A percentile compares a stretch with the other conserved stretches of the same genome.
Conservation (phyloP, 2,113 vertebrate genomes). For the Entomyzon cyanotis region DNA sequence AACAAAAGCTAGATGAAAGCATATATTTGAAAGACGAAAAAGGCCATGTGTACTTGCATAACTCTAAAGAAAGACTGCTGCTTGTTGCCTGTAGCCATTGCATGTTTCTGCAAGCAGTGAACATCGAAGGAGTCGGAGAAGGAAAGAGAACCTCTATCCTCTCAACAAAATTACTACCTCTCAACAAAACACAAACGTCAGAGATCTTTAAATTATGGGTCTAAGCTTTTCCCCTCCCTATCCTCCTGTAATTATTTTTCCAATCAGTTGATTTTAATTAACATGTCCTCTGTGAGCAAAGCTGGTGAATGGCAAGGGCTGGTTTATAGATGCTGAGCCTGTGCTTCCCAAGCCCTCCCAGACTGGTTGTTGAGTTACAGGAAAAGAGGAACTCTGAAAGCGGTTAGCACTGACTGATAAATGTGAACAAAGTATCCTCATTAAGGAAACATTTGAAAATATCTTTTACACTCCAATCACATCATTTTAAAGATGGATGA, state of each 20-base stretch:
- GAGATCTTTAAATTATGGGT: slow-evolving; percentile 43
- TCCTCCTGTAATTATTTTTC: slow-evolving; percentile 74
- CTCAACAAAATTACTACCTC: not conserved
- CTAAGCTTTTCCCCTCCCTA: slow-evolving; percentile 40
- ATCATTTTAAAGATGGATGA: not conserved
- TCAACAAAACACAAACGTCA: slow-evolving; percentile 12
- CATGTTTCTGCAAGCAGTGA: not conserved
- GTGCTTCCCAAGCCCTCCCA: slow-evolving; percentile 4
- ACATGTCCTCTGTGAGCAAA: slow-evolving; percentile 43
- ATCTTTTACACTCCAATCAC: not conserved
- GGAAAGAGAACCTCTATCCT: not conserved
- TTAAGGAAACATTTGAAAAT: not conserved
- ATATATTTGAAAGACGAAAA: not conserved
- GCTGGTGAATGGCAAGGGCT: not conserved
- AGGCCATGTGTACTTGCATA: not conserved
- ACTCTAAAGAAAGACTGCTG: not conserved
- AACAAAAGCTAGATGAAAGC: not conserved
- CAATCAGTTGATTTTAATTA: slow-evolving; percentile 77
- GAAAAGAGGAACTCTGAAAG: not conserved
- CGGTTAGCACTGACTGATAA: not conserved
- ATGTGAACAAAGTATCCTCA: not conserved
- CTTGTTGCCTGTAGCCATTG: not conserved
- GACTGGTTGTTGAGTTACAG: not conserved
- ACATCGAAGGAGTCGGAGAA: not conserved
- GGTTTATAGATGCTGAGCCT: not conserved